These are phyloP conservation scores for Tauraco erythrolophus DNA, from an alignment of 2,113 vertebrate species.

Conservation along the genomic window DNA sequence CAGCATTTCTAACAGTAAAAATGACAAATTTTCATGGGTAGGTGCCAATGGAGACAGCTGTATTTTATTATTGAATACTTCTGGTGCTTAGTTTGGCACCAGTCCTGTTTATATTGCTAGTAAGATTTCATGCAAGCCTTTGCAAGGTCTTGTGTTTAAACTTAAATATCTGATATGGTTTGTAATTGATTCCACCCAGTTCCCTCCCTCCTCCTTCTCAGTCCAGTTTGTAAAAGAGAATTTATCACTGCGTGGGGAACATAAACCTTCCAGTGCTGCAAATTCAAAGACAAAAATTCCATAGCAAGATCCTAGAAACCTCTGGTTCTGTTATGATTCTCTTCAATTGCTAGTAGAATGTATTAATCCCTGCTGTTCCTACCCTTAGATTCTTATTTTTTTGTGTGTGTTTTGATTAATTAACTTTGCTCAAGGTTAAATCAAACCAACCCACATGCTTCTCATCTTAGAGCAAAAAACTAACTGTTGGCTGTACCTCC, in stretches of 20 bases:
- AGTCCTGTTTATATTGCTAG: constrained; percentile 75
- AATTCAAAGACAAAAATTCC: constrained; percentile 49
- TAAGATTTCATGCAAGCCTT: constrained; percentile 76
- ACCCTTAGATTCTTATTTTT: background rate
- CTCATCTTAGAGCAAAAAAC: background rate
- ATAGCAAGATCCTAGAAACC: background rate
- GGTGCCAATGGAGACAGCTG: constrained; percentile 77
- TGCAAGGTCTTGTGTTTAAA: constrained; percentile 68
- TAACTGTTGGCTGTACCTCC: background rate
- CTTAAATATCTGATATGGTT: constrained; percentile 70
- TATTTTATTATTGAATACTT: constrained; percentile 81
- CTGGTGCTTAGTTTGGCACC: constrained; percentile 79
- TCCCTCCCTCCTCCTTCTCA: constrained; percentile 41
- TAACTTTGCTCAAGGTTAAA: background rate
- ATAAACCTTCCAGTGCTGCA: background rate
- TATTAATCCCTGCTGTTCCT: background rate
- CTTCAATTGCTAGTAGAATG: background rate
- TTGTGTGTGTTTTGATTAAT: constrained; percentile 16
- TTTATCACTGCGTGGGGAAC: constrained; percentile 35
- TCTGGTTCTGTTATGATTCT: background rate
- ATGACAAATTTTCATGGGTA: constrained; percentile 73
- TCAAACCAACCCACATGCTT: background rate
- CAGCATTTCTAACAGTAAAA: constrained; percentile 78
- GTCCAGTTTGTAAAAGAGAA: constrained; percentile 51
- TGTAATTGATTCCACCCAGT: constrained; percentile 76